phyloP scores from a whole-genome alignment of 1,140 invertebrate genomes.

The Tribolium madens region DNA sequence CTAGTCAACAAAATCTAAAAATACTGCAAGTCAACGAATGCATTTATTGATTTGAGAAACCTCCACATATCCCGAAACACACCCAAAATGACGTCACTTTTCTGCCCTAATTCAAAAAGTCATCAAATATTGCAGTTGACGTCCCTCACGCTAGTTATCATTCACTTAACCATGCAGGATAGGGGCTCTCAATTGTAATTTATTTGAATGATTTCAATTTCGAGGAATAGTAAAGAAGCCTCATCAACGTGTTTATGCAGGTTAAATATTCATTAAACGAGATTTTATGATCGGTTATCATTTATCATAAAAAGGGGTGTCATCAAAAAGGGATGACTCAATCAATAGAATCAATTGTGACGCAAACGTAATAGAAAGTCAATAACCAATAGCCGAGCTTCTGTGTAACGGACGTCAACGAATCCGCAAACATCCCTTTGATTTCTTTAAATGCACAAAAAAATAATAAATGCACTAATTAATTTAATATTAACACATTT shows the following conservation, averaged over 20 bases:
- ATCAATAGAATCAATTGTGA: conserved; percentile 28
- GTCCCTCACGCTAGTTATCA: neutral
- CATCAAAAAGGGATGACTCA: conserved; percentile 23
- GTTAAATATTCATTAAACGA: conserved; percentile 1
- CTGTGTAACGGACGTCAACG: neutral
- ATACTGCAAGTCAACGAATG: neutral
- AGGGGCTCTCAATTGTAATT: conserved; percentile 16
- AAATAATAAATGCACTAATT: no score
- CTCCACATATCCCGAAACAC: conserved; percentile 13
- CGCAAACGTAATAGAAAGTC: conserved; percentile 26
- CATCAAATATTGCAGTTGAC: neutral
- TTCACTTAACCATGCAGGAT: conserved; percentile 10
- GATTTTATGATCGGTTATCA: conserved; percentile 5
- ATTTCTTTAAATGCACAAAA: neutral
- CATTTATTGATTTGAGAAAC: conserved; percentile 27
- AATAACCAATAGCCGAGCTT: neutral
- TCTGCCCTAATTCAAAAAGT: conserved; percentile 39
- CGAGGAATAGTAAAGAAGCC: neutral
- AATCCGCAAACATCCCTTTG: neutral
- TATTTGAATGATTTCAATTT: conserved; percentile 27
- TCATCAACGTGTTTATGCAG: conserved; percentile 2
- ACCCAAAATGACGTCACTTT: conserved; percentile 40
- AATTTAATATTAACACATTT: no score
- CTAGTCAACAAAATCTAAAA: neutral
- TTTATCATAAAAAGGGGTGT: neutral